Percentiles rank a stretch among this genome's conserved stretches.
These are phyloP conservation scores for Polyergus mexicanus DNA, from an alignment of 1,140 invertebrate genomes.

Conservation along the genomic window DNA sequence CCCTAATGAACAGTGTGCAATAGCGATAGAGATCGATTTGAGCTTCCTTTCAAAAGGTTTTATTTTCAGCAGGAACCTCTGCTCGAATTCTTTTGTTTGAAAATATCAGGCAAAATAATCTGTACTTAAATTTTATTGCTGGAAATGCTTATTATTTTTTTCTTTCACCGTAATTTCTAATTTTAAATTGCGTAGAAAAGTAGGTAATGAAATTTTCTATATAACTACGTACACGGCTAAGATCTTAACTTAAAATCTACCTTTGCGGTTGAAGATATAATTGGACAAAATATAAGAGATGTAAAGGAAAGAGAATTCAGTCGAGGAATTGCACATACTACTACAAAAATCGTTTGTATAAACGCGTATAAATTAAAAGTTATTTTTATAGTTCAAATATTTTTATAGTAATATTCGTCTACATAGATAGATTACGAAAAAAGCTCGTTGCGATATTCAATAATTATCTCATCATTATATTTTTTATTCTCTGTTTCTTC, in stretches of 20 bases:
- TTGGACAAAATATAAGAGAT: constrained; percentile 9
- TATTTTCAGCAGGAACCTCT: constrained; percentile 24
- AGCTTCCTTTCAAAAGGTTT: constrained; percentile 29
- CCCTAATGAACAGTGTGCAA: background rate
- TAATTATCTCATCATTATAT: background rate
- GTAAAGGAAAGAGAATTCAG: background rate
- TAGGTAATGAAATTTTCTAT: constrained; percentile 41
- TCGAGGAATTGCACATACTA: background rate
- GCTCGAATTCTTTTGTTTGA: background rate
- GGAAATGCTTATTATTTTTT: constrained; percentile 7
- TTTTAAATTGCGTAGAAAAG: constrained; percentile 40
- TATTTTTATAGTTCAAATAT: background rate
- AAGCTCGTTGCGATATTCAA: background rate
- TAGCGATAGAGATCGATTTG: constrained; percentile 17
- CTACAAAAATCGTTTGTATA: background rate
- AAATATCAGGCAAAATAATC: background rate
- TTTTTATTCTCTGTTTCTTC: background rate
- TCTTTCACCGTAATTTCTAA: background rate
- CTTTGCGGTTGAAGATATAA: background rate
- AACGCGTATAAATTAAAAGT: background rate
- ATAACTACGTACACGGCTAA: background rate
- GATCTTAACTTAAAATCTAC: constrained; percentile 34
- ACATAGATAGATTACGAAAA: background rate
- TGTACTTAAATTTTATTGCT: constrained; percentile 12
- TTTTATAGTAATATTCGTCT: background rate